Conservation (phyloP, 1,140 invertebrate genomes). For the Oreohelix idahoensis region DNA sequence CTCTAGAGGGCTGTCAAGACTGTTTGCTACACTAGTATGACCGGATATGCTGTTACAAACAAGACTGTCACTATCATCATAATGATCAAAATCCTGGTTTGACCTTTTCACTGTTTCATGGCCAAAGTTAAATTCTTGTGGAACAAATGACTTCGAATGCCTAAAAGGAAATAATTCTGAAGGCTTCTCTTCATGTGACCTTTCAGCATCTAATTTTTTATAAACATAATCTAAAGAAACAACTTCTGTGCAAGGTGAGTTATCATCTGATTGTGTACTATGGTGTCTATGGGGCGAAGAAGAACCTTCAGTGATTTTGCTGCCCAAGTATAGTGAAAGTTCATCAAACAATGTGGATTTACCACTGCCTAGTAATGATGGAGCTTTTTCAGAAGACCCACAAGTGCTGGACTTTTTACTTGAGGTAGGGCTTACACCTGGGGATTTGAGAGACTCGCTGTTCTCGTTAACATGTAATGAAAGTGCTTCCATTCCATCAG, state of each 20-base stretch:
- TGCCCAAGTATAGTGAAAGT: not conserved
- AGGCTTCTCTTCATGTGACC: not conserved
- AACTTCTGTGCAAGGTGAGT: not conserved
- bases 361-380: not conserved
- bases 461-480: not conserved
- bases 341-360: not conserved
- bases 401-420: not conserved
- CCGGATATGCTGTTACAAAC: not conserved
- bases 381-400: not conserved
- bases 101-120: not conserved
- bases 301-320: not conserved
- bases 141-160: not conserved
- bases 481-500: slow-evolving; percentile 1
- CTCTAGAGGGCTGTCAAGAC: not conserved
- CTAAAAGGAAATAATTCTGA: not conserved
- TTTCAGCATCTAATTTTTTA: not conserved
- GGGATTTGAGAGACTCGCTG: not conserved
- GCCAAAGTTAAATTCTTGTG: not conserved
- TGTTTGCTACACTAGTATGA: not conserved
- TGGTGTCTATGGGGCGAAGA: not conserved
- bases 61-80: not conserved
- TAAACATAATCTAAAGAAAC: not conserved
- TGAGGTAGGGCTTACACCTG: slow-evolving; percentile 4
- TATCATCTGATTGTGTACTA: not conserved
- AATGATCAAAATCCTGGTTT: not conserved